Conservation (phyloP, 2,113 vertebrate species). For the Phylloscopus trochilus region DNA sequence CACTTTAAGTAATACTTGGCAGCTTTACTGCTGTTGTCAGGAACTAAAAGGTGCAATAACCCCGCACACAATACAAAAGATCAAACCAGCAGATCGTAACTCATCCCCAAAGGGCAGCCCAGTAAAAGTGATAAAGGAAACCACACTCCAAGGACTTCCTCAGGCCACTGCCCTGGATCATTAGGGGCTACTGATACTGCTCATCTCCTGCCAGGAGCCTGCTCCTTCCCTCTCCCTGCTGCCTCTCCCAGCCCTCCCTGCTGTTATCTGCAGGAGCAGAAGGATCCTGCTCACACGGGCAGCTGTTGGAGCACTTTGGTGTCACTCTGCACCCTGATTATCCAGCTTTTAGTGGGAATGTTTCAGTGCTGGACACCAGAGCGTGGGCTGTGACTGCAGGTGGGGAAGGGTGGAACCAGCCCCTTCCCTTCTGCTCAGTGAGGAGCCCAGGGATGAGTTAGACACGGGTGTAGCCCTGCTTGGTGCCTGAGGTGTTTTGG, state of each 20-base stretch:
- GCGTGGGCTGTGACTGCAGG: background rate
- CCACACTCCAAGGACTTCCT: conserved; percentile 61
- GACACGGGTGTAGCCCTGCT: too few relatives aligned
- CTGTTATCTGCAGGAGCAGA: background rate
- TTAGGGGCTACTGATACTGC: conserved; percentile 3
- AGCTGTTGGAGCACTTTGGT: background rate
- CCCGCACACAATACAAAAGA: conserved; percentile 38
- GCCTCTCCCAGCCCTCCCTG: background rate
- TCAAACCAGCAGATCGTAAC: conserved; percentile 52
- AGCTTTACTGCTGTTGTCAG: conserved; percentile 60
- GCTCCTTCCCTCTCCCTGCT: background rate
- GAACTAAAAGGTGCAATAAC: conserved; percentile 59
- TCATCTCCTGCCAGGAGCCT: background rate
- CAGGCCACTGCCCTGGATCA: conserved; percentile 52
- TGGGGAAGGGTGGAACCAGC: too few relatives aligned
- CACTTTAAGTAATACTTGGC: conserved; percentile 55
- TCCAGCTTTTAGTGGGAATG: background rate
- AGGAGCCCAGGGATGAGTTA: too few relatives aligned
- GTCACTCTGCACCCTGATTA: background rate
- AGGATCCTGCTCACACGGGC: background rate
- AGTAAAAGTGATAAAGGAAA: conserved; percentile 53
- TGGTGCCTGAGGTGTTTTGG: too few relatives aligned
- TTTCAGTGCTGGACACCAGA: background rate
- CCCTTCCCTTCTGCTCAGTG: too few relatives aligned
- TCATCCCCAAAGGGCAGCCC: conserved; percentile 37